phyloP scores from a whole-genome alignment of 2,888 invertebrate species.

The Dysmachus trigonus region DNA sequence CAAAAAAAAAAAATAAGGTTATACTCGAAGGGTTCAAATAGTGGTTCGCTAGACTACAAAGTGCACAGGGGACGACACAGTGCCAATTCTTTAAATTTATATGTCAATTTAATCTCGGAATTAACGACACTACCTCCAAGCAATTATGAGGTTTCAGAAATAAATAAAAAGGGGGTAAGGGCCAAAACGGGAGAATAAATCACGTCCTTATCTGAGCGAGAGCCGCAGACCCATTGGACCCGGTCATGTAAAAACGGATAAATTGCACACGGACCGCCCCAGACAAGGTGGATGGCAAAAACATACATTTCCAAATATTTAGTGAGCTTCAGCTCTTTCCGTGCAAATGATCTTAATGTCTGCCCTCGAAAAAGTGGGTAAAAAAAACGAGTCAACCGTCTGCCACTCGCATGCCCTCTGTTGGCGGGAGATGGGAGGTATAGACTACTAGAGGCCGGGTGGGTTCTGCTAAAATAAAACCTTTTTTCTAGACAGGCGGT shows the following conservation, averaged over 20 bases:
- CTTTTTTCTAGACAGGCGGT: neutral
- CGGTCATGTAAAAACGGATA: neutral
- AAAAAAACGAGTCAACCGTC: constrained; percentile 1
- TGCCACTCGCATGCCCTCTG: neutral
- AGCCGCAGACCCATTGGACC: neutral
- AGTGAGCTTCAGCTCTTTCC: constrained; percentile 25
- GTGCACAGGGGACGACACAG: neutral
- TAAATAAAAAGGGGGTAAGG: neutral
- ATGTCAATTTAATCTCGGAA: neutral
- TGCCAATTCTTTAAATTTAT: neutral
- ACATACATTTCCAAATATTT: constrained; percentile 36
- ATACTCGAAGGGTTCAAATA: neutral
- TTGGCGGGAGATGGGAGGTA: neutral
- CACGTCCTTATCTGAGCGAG: neutral
- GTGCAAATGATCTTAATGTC: constrained; percentile 36
- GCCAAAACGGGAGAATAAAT: neutral
- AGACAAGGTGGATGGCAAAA: constrained; percentile 10
- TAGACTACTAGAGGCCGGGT: neutral
- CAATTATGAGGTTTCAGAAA: neutral
- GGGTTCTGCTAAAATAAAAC: constrained; percentile 4
- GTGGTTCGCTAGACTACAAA: neutral
- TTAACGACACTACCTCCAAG: neutral
- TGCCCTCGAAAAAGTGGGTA: constrained; percentile 3
- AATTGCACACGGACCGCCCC: neutral
- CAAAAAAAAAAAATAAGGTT: neutral